Conservation (phyloP, 2,888 invertebrate genomes). For the Geophilus truncorum region DNA sequence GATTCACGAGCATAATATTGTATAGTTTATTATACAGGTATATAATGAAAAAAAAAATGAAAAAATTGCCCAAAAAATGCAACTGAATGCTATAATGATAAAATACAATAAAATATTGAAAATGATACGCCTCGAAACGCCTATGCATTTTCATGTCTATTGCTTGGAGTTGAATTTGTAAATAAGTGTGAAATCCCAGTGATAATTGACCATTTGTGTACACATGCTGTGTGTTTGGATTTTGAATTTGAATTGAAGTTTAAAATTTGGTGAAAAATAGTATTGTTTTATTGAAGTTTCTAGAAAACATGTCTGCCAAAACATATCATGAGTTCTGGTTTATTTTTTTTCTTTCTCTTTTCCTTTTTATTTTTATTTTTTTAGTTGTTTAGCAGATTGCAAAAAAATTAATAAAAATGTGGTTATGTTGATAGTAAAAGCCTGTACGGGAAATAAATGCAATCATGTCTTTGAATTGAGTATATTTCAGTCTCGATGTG, state of each 20-base stretch:
- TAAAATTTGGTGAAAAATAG: not conserved
- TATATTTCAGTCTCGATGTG: not conserved
- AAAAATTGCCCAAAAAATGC: slow-evolving; percentile 18
- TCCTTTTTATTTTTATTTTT: not conserved
- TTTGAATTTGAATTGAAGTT: not conserved
- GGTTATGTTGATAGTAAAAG: not conserved
- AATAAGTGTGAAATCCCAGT: not conserved
- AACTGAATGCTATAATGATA: not conserved
- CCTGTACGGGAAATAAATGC: slow-evolving; percentile 14
- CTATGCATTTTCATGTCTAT: slow-evolving; percentile 11
- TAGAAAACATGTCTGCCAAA: not conserved
- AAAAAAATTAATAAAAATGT: not conserved
- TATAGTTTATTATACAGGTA: not conserved
- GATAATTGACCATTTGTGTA: not conserved
- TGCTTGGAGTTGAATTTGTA: slow-evolving; percentile 23
- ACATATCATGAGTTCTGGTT: not conserved
- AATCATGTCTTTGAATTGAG: not conserved
- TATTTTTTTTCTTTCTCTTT: not conserved
- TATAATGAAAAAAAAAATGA: not conserved
- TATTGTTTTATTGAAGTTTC: not conserved
- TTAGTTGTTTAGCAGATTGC: not conserved
- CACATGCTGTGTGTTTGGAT: not conserved
- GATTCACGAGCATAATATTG: slow-evolving; percentile 3
- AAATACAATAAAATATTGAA: not conserved
- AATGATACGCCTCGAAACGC: slow-evolving; percentile 7